phyloP scores from a whole-genome alignment of 2,113 vertebrate species.

The Telmatochromis sp. region DNA sequence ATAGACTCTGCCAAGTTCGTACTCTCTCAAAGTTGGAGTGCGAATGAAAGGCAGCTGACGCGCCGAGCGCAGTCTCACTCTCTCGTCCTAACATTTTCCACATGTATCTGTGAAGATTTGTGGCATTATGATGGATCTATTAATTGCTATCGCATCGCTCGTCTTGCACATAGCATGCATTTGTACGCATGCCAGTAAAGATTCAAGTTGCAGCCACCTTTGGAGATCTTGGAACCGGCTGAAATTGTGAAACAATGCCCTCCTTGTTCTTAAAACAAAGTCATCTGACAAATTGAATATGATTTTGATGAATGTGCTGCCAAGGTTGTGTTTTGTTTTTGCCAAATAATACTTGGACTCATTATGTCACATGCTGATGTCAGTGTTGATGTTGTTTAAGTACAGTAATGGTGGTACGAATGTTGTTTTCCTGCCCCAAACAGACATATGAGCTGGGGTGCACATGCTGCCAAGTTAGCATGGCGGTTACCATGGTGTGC shows the following conservation, averaged over 20 bases:
- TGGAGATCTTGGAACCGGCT: not conserved
- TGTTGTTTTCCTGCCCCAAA: not conserved
- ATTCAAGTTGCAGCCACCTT: not conserved
- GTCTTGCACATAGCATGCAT: not conserved
- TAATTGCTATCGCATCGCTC: not conserved
- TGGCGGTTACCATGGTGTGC: slow-evolving; percentile 46
- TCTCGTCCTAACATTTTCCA: slow-evolving; percentile 37
- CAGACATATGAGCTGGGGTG: not conserved
- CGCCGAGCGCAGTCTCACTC: not conserved
- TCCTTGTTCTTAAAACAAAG: slow-evolving; percentile 14
- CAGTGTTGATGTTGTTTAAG: slow-evolving; percentile 10
- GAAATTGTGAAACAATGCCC: not conserved
- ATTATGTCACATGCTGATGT: slow-evolving; percentile 1
- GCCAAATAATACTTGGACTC: not conserved
- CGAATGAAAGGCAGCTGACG: slow-evolving; percentile 12
- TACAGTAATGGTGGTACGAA: not conserved
- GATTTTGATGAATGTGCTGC: slow-evolving; percentile 4
- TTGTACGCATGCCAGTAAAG: not conserved
- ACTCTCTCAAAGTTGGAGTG: not conserved
- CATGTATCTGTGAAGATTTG: slow-evolving; percentile 26
- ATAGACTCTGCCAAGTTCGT: slow-evolving; percentile 12
- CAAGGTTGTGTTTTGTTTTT: not conserved
- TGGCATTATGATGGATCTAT: not conserved
- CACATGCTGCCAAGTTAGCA: slow-evolving; percentile 30
- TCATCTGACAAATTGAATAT: not conserved